These are phyloP conservation scores for Sorex fumeus DNA, from an alignment of 2,113 vertebrate species.

Conservation along the genomic window DNA sequence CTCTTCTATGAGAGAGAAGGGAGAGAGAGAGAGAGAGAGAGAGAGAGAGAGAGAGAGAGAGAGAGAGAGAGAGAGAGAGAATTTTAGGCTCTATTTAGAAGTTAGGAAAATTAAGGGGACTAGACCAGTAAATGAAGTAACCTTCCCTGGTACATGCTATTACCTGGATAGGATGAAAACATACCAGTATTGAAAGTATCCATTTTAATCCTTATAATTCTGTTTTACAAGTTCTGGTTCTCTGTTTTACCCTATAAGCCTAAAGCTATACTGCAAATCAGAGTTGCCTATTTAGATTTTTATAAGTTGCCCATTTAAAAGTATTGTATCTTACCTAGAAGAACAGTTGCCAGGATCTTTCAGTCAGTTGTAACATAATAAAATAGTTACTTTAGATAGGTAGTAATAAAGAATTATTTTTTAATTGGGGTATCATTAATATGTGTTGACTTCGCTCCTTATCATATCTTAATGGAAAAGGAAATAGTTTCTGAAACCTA, in stretches of 20 bases:
- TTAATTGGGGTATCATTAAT: constrained; percentile 33
- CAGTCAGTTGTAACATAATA: background rate
- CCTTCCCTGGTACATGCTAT: background rate
- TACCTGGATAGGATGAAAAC: background rate
- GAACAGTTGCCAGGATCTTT: background rate
- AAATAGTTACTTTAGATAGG: background rate
- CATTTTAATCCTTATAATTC: constrained; percentile 6
- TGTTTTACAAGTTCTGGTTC: background rate
- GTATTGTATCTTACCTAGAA: background rate
- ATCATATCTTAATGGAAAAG: no score
- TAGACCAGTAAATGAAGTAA: background rate
- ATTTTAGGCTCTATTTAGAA: no score
- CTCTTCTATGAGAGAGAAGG: no score
- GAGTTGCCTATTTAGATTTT: background rate
- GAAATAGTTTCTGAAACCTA: no score
- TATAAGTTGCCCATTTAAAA: background rate
- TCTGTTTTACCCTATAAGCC: background rate
- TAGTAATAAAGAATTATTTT: constrained; percentile 4
- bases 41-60: no score
- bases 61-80: no score
- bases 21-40: no score
- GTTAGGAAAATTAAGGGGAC: background rate
- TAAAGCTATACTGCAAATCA: background rate
- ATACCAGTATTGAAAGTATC: no score
- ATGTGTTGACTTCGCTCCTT: background rate